A percentile compares a stretch with the other conserved stretches of the same genome.
Conservation (phyloP, 2,888 invertebrate species). For the Leptinotarsa haldemani region DNA sequence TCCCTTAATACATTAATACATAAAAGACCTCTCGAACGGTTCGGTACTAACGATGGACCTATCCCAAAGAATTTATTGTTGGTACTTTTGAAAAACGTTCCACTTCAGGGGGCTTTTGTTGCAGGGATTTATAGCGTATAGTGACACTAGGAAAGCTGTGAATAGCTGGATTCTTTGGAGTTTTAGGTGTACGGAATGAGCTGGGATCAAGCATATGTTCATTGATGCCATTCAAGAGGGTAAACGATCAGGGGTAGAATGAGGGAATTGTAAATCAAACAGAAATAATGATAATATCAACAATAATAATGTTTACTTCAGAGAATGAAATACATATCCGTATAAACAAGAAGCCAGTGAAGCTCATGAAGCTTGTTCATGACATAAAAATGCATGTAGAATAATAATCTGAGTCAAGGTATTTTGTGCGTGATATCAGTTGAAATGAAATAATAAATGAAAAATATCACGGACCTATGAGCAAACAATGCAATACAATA, state of each 20-base stretch:
- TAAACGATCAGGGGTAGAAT: neutral
- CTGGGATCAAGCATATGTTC: constrained; percentile 6
- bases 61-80: constrained; percentile 22
- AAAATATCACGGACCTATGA: no score
- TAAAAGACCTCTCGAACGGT: constrained; percentile 22
- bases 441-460: no score
- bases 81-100: constrained; percentile 21
- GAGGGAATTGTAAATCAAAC: neutral
- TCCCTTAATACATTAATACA: constrained; percentile 42
- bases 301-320: no score
- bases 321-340: no score
- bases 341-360: no score
- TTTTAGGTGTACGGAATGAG: constrained; percentile 13
- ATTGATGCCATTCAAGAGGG: constrained; percentile 1
- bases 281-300: neutral
- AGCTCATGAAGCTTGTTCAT: no score
- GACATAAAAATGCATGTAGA: no score
- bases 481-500: no score
- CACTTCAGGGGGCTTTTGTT: constrained; percentile 11
- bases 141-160: constrained; percentile 25
- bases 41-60: constrained; percentile 18
- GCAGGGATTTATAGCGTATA: constrained; percentile 18
- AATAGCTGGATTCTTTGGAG: constrained; percentile 16
- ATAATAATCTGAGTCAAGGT: no score
- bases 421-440: no score